These are phyloP conservation scores for Pteropus rufus DNA, from an alignment of 2,797 vertebrate species.

Conservation along the genomic window DNA sequence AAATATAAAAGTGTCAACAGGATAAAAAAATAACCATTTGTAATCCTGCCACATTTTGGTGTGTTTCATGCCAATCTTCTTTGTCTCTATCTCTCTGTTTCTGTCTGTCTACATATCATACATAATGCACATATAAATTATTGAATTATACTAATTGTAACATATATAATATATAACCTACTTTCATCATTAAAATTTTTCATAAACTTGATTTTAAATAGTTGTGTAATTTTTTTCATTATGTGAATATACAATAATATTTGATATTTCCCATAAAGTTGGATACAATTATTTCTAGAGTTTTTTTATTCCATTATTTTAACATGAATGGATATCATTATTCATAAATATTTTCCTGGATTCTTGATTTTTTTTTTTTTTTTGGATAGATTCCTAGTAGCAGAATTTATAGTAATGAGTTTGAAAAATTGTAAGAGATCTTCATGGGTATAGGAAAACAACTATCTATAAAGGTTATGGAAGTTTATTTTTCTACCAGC, in stretches of 20 bases:
- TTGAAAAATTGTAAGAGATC: background rate
- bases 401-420: background rate
- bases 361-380: slow-evolving; percentile 8
- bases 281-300: background rate
- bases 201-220: background rate
- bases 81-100: background rate
- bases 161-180: background rate
- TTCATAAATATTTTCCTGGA: background rate
- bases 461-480: background rate
- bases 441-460: background rate
- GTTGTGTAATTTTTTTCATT: background rate
- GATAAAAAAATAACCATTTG: slow-evolving; percentile 31
- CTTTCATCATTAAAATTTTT: background rate
- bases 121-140: background rate
- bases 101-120: background rate
- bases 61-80: background rate
- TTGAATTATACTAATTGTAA: background rate
- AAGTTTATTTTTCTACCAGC: background rate
- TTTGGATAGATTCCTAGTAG: background rate
- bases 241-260: background rate
- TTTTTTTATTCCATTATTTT: background rate
- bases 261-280: background rate
- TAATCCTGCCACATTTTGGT: background rate
- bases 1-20: slow-evolving; percentile 16
- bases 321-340: background rate